Conservation (phyloP, 2,888 invertebrate genomes). For the Macrophya alboannulata region DNA sequence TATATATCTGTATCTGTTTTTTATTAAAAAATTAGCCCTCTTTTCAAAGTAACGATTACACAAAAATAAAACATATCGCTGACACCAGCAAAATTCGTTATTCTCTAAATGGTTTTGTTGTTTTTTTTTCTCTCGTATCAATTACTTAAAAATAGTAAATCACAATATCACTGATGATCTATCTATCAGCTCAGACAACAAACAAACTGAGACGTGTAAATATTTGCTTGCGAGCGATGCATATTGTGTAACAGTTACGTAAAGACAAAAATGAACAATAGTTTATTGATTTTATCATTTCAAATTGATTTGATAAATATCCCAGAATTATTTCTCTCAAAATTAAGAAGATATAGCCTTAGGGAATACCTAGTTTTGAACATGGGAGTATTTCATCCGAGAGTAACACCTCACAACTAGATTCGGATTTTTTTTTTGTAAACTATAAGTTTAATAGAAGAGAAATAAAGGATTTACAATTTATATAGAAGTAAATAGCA, state of each 20-base stretch:
- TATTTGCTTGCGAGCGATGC: slow-evolving; percentile 43
- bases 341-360: background rate
- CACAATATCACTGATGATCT: slow-evolving; percentile 28
- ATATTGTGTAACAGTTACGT: slow-evolving; percentile 42
- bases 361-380: background rate
- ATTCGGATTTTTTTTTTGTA: background rate
- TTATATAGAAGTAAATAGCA: slow-evolving; percentile 27
- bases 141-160: slow-evolving; percentile 36
- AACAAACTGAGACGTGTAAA: slow-evolving; percentile 38
- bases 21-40: slow-evolving; percentile 1
- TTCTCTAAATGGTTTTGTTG: background rate
- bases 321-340: background rate
- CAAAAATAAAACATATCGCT: slow-evolving; percentile 28
- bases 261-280: background rate
- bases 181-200: slow-evolving; percentile 1
- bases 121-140: background rate
- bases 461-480: slow-evolving; percentile 1
- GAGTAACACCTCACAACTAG: background rate
- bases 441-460: background rate
- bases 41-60: slow-evolving; percentile 36
- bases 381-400: background rate
- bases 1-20: background rate
- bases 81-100: slow-evolving; percentile 40
- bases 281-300: background rate
- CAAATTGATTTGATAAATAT: slow-evolving; percentile 1